A percentile compares a stretch with the other conserved stretches of the same genome.
phyloP scores from a whole-genome alignment of 2,888 invertebrate species.

The Germaria angustata region DNA sequence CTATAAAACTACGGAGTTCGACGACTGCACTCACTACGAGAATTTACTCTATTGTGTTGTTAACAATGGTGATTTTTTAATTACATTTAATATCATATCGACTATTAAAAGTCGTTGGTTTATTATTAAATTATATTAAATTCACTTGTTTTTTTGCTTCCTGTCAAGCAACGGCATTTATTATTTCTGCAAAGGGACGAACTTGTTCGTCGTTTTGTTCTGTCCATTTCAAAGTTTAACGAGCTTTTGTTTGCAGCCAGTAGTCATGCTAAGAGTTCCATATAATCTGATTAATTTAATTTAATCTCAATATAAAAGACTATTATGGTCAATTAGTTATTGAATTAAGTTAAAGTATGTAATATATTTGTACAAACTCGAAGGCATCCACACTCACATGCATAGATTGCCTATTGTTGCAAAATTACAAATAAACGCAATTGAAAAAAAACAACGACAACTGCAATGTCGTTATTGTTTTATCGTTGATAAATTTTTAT shows the following conservation, averaged over 20 bases:
- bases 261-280: background rate
- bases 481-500: conserved; percentile 1
- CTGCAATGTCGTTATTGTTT: conserved; percentile 12
- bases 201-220: background rate
- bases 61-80: conserved; percentile 21
- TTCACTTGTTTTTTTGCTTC: conserved; percentile 21
- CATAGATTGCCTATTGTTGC: background rate
- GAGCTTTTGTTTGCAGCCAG: background rate
- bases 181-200: background rate
- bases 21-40: background rate
- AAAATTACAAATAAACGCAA: conserved; percentile 1
- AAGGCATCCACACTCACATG: background rate
- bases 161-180: background rate
- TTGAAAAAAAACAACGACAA: conserved; percentile 34
- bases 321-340: conserved; percentile 64
- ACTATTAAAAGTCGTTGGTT: conserved; percentile 19
- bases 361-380: background rate
- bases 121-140: conserved; percentile 41
- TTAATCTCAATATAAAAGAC: conserved; percentile 51
- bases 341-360: conserved; percentile 22
- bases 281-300: conserved; percentile 56
- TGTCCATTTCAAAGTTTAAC: background rate
- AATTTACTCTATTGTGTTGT: background rate
- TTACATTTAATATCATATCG: conserved; percentile 14
- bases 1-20: background rate